Percentiles rank a stretch among this genome's conserved stretches.
Evolutionary conservation across 2,888 invertebrate species (phyloP).

Genomic region (Dyspetes luteomarginatus): DNA sequence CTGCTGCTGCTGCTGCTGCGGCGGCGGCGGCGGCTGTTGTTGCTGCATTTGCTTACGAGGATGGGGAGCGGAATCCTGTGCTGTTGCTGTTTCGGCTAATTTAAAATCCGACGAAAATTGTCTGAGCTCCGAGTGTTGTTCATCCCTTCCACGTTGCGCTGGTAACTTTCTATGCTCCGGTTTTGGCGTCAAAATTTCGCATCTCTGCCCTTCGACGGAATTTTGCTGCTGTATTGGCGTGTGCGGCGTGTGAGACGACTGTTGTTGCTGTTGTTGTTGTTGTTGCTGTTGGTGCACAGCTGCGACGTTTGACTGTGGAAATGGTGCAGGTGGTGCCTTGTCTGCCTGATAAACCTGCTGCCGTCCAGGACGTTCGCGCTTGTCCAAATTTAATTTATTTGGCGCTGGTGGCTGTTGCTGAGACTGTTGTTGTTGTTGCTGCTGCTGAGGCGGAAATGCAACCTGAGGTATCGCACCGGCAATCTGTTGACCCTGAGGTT

Average conservation of each 20-base stretch:
- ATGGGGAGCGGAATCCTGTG: conserved; percentile 74
- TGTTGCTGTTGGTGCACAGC: conserved; percentile 76
- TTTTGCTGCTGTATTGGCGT: conserved; percentile 77
- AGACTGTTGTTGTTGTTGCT: conserved; percentile 65
- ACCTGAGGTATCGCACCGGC: conserved; percentile 64
- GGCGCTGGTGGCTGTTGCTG: conserved; percentile 75
- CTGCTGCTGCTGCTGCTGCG: conserved; percentile 66
- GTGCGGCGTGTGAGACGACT: conserved; percentile 73
- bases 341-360: conserved; percentile 80
- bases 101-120: conserved; percentile 93
- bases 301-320: conserved; percentile 78
- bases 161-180: conserved; percentile 79
- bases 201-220: conserved; percentile 77
- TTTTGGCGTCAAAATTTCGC: conserved; percentile 76
- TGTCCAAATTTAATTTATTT: conserved; percentile 79
- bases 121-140: conserved; percentile 86
- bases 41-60: conserved; percentile 77
- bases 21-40: conserved; percentile 67
- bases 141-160: conserved; percentile 78
- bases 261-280: conserved; percentile 66
- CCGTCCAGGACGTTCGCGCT: conserved; percentile 80
- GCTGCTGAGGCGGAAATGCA: conserved; percentile 70
- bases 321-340: conserved; percentile 81
- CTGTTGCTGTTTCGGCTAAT: conserved; percentile 83
- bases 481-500: conserved; percentile 61